Base-by-base conservation (phyloP, 2,797 vertebrate genomes). In the Pagetopsis macropterus region DNA sequence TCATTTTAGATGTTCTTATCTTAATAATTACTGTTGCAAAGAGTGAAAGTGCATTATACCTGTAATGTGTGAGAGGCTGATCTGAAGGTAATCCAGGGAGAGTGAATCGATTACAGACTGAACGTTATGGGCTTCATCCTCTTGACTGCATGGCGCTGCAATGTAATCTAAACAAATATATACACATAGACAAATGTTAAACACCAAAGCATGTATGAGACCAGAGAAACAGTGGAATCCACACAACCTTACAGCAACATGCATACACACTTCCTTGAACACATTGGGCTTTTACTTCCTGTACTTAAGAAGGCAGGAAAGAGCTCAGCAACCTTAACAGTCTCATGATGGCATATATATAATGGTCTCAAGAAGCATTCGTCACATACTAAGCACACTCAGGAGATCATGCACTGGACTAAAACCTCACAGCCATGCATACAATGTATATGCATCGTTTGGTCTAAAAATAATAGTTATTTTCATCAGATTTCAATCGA, bases 61-160 rank as follows among this genome's bases (percentile, higher is more conserved):
- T 84, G 96, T 97, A 83, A 99, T 99, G 83, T 99, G 98, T 0
- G 97, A 99, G 83, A 99, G 94, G 88, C 97, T 99, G 93, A 99
- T 96, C 88, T 99, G 98, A 81, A 99, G 94, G 83, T 98, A 99
- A 93, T 99, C 98, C 93, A 99, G 70, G 33, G 98, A 97, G 78
- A 99, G 87, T 2, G 98, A 99, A 91, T 99, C 98, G 68, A 99
- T 97, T 76, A 99, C 93, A 75, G 96, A 96, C 88, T 99, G 98
- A 62, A 97, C 84, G 40, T 99, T 99, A 87, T 99, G 98, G 60
- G 95, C 75, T 56, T 99, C 95, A 65, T 98, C 96, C 79, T 99
- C 98, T 81, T 96, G 96, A 82, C 88, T 95, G 81, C 76, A 87
- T 40, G 96, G 93, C 44, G 75, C 58, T 77, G 90, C 86, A 77